Evolutionary conservation across 2,113 vertebrate genomes (phyloP).

Genomic region (Varanus komodoensis): DNA sequence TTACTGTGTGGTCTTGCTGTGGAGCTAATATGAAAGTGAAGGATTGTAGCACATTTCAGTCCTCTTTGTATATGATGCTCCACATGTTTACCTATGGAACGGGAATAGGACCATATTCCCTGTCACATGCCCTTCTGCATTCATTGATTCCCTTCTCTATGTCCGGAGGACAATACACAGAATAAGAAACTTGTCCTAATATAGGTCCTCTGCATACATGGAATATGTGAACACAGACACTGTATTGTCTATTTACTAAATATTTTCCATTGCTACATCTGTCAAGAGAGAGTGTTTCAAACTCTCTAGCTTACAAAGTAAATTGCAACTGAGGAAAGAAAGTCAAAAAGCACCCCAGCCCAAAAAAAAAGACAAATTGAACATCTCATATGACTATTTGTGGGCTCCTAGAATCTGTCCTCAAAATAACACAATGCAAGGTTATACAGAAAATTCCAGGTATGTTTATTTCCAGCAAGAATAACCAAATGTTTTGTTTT

Average conservation of each 20-base stretch:
- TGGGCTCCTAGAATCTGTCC: background rate
- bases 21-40: background rate
- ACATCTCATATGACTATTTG: background rate
- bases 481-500: background rate
- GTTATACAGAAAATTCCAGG: background rate
- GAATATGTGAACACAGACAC: background rate
- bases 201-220: background rate
- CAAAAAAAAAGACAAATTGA: background rate
- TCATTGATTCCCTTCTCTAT: background rate
- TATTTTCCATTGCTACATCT: background rate
- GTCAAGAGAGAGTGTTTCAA: background rate
- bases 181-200: no score
- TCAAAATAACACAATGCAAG: background rate
- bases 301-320: background rate
- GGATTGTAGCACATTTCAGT: no score
- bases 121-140: no score
- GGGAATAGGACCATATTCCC: no score
- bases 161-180: background rate
- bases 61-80: no score
- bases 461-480: background rate
- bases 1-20: background rate
- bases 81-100: no score
- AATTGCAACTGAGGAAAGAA: background rate
- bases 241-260: background rate
- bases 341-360: no score